Percentiles rank a stretch among this genome's conserved stretches.
phyloP scores from a whole-genome alignment of 1,140 invertebrate species.

The Zeugodacus cucurbitae region DNA sequence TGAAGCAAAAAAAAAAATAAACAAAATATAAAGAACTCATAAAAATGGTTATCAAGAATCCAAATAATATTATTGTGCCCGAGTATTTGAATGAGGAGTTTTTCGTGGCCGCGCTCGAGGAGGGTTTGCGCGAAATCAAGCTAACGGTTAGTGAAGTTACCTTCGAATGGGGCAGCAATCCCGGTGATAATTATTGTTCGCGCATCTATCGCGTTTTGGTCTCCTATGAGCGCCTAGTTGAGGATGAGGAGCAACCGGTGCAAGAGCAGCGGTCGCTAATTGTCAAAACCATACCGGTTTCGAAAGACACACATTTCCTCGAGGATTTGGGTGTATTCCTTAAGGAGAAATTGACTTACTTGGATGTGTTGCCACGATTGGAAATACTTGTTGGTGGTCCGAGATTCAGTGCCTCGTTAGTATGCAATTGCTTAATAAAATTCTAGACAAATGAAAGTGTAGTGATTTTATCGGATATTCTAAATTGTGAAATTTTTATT shows the following conservation, averaged over 20 bases:
- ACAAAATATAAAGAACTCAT: neutral
- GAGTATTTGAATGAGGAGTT: constrained; percentile 55
- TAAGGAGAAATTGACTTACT: constrained; percentile 60
- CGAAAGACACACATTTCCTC: constrained; percentile 53
- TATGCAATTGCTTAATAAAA: no score
- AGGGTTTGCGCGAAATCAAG: constrained; percentile 54
- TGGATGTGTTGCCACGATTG: constrained; percentile 55
- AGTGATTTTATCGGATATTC: neutral
- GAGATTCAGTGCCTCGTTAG: constrained; percentile 57
- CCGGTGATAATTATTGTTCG: constrained; percentile 62
- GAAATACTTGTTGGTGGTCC: constrained; percentile 52
- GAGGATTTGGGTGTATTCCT: constrained; percentile 59
- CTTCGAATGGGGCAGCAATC: constrained; percentile 61
- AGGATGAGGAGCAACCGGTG: constrained; percentile 37
- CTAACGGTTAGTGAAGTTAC: constrained; percentile 52
- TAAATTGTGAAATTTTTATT: neutral
- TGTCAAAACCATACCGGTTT: constrained; percentile 60
- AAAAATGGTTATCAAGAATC: constrained; percentile 51
- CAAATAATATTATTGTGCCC: constrained; percentile 52
- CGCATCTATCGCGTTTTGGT: constrained; percentile 56
- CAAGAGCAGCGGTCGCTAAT: constrained; percentile 54
- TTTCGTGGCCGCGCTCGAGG: constrained; percentile 56
- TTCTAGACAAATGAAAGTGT: no score
- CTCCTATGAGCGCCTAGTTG: constrained; percentile 43
- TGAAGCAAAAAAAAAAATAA: neutral